Base-by-base conservation (phyloP, 1,140 invertebrate species). In the Chymomyza costata region DNA sequence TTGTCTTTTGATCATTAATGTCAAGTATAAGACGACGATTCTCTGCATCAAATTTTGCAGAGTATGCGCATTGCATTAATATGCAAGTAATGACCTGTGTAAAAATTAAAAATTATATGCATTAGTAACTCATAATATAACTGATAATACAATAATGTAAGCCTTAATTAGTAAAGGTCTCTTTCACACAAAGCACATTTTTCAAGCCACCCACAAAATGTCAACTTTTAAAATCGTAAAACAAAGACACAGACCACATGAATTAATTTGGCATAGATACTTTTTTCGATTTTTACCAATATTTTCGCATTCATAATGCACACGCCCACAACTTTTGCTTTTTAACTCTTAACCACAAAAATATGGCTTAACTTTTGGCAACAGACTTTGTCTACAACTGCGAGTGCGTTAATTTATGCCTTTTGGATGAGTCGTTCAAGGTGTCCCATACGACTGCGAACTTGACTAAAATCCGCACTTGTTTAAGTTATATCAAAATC, bases 1-100 rank as follows among this genome's bases (percentile, higher is more conserved):
- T 91, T 83, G 91, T 91, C 67, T 91, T 89, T 51, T 87, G 86
- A 60, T 92, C 90, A 67, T 91, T 87, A 35, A 92, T 91, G 59
- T 90, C 87, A 3, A 92, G 87, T 37, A 92, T 88, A 5, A 90
- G 85, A 59, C 82, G 82, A 57, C 82, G 78, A 67, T 84, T 82
- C 62, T 84, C 82, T 70, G 74, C 60, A 68, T 84, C 82, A 37
- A 65, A 82, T 43, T 82, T 84, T 18, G 65, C 71, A 78, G 76
- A 80, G 63, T 80, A 69, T 16, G 63, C 82, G 82, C 82, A 84
- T 83, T 84, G 82, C 82, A 84, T 41, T 31, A 65, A 49, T 40
- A 84, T 84, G 82, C 82, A 84, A 82, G 82, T 82, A 61, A 82
- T 56, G 82, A 66, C 65, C 82, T 84, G 59, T 1, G 56, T 65